phyloP scores from a whole-genome alignment of 2,888 invertebrate genomes.

The Pristionchus maxplancki region DNA sequence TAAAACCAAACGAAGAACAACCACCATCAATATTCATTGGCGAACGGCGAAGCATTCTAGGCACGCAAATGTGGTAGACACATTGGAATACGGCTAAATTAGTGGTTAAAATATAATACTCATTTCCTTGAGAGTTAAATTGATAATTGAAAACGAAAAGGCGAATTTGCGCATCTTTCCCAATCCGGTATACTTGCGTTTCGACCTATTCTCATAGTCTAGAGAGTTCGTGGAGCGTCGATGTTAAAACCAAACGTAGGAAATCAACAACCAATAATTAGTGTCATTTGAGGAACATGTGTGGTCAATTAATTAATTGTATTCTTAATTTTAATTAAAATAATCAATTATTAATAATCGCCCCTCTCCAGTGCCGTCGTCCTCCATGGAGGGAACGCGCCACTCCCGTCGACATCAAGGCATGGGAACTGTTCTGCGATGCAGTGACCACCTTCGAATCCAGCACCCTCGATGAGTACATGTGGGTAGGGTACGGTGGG shows the following conservation, averaged over 20 bases:
- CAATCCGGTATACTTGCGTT: too few species aligned
- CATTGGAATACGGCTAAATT: too few species aligned
- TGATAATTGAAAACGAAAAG: too few species aligned
- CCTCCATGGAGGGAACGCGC: slow-evolving; percentile 50
- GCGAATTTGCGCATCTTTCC: too few species aligned
- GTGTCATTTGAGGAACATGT: background rate
- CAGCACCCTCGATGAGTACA: slow-evolving; percentile 17
- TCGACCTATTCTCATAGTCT: background rate
- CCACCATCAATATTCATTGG: background rate
- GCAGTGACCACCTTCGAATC: slow-evolving; percentile 47
- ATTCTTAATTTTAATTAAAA: background rate
- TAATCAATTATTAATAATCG: background rate
- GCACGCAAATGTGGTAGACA: too few species aligned
- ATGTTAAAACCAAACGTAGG: background rate
- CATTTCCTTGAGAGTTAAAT: too few species aligned
- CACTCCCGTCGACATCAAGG: background rate
- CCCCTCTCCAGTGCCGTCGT: slow-evolving; percentile 39
- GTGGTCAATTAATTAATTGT: background rate
- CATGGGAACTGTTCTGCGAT: slow-evolving; percentile 52
- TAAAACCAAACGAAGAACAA: too few species aligned
- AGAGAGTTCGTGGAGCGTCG: background rate
- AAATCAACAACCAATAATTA: background rate
- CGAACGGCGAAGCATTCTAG: too few species aligned
- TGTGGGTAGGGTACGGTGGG: slow-evolving; percentile 7
- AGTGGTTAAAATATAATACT: too few species aligned